Evolutionary conservation across 2,888 invertebrate genomes (phyloP).

Genomic region (Nephrotoma flavescens): DNA sequence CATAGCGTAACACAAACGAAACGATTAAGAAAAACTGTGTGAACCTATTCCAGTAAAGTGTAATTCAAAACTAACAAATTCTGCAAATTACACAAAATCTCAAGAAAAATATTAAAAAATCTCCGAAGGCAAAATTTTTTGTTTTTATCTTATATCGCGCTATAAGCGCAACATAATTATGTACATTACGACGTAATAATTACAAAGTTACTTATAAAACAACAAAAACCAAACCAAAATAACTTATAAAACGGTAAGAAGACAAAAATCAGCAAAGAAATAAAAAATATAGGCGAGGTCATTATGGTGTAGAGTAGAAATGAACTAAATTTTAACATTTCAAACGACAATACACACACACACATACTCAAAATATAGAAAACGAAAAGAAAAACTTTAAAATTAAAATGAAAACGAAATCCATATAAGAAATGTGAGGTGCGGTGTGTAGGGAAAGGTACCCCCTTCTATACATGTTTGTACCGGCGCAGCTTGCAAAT

Average conservation of each 20-base stretch:
- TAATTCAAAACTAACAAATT: not conserved
- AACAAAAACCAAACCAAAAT: not conserved
- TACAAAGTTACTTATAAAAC: not conserved
- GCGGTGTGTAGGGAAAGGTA: not conserved
- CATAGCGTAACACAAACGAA: too few species aligned
- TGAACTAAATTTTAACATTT: constrained; percentile 2
- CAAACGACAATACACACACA: not conserved
- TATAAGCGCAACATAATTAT: not conserved
- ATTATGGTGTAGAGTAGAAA: not conserved
- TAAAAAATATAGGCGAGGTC: not conserved
- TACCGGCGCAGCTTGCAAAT: not conserved
- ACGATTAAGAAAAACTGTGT: too few species aligned
- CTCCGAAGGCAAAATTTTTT: not conserved
- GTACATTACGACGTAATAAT: not conserved
- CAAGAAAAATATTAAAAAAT: not conserved
- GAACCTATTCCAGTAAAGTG: not conserved
- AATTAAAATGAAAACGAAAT: not conserved
- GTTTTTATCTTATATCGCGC: not conserved
- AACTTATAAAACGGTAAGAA: not conserved
- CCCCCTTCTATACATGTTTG: not conserved
- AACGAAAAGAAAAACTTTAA: not conserved
- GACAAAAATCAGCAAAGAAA: not conserved
- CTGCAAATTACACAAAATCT: not conserved
- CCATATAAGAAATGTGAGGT: not conserved
- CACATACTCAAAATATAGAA: not conserved